These are phyloP conservation scores for Anoplopoma fimbria DNA, from an alignment of 2,113 vertebrate genomes.

Conservation along the genomic window DNA sequence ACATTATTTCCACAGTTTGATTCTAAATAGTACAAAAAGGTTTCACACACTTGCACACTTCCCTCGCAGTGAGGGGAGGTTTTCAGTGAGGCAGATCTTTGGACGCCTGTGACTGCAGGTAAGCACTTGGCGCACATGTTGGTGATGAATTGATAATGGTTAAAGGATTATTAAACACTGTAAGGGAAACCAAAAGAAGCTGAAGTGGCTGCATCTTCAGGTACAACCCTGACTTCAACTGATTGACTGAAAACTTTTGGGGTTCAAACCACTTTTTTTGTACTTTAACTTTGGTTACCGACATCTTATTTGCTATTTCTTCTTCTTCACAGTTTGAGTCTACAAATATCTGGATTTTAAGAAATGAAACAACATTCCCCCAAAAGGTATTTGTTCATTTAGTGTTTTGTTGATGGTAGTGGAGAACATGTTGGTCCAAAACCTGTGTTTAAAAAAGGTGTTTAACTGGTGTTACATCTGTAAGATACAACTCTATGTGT, in stretches of 20 bases:
- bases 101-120: neutral
- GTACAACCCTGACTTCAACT: neutral
- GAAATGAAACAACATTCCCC: neutral
- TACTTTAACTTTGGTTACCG: neutral
- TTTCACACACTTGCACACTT: too few relatives aligned
- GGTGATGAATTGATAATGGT: neutral
- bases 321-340: neutral
- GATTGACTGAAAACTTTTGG: neutral
- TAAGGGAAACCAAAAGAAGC: neutral
- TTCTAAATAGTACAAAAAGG: neutral
- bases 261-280: neutral
- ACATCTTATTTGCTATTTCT: neutral
- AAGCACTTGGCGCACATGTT: neutral
- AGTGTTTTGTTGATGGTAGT: neutral
- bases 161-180: neutral
- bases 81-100: neutral
- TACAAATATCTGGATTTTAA: neutral
- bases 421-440: neutral
- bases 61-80: neutral
- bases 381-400: neutral
- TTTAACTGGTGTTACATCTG: neutral
- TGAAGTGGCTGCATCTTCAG: neutral
- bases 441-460: neutral
- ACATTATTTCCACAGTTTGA: neutral
- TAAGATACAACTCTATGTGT: neutral